Conservation (phyloP, 2,113 vertebrate species). For the Siniperca knerii region DNA sequence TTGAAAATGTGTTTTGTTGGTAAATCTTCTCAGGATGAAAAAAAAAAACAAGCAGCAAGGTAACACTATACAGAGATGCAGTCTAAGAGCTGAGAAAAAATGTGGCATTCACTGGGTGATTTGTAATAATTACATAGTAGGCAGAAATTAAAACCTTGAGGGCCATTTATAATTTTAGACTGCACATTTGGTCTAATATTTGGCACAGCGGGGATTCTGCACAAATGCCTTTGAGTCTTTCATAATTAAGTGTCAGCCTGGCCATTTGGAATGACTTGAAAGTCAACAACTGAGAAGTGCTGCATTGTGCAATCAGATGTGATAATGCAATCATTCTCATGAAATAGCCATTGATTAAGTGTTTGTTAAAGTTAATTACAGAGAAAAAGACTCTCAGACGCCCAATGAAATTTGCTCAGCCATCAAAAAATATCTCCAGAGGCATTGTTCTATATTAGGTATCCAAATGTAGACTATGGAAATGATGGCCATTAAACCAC, state of each 20-base stretch:
- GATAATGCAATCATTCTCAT: slow-evolving; percentile 49
- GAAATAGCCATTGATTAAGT: slow-evolving; percentile 65
- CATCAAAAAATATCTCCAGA: slow-evolving; percentile 16
- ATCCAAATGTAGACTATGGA: slow-evolving; percentile 12
- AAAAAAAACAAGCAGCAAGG: slow-evolving; percentile 3
- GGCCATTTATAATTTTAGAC: slow-evolving; percentile 53
- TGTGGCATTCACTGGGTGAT: slow-evolving; percentile 39
- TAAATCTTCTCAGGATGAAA: slow-evolving; percentile 7
- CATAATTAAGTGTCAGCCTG: slow-evolving; percentile 35
- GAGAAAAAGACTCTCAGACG: slow-evolving; percentile 19
- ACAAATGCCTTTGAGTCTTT: slow-evolving; percentile 49
- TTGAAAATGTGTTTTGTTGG: not conserved
- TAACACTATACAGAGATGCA: not conserved
- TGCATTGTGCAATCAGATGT: slow-evolving; percentile 1
- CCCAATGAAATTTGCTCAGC: not conserved
- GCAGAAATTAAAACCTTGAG: slow-evolving; percentile 53
- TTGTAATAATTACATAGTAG: slow-evolving; percentile 59
- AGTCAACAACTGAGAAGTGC: slow-evolving; percentile 28
- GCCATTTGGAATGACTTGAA: slow-evolving; percentile 34
- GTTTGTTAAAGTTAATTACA: slow-evolving; percentile 61
- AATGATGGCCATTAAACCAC: not conserved
- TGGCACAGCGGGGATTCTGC: slow-evolving; percentile 18
- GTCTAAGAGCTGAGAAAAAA: not conserved
- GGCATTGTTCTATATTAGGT: slow-evolving; percentile 19
- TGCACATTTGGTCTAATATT: slow-evolving; percentile 51